Conservation (phyloP, 2,888 invertebrate genomes). For the Euspilapteryx auroguttella region DNA sequence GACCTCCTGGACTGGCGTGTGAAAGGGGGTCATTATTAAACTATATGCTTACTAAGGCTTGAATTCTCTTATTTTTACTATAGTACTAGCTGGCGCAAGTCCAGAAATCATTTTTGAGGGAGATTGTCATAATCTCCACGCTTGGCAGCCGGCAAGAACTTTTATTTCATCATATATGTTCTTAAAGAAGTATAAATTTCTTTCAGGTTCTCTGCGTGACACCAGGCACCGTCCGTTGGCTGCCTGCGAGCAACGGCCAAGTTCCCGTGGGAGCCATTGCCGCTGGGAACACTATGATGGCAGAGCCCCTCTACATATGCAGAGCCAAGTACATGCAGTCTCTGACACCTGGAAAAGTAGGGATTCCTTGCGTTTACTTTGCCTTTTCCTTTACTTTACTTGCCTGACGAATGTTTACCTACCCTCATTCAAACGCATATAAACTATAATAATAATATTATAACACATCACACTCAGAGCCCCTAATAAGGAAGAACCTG, state of each 20-base stretch:
- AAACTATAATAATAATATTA: too few species aligned
- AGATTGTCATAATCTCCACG: too few species aligned
- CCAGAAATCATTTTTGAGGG: background rate
- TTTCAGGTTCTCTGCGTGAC: slow-evolving; percentile 33
- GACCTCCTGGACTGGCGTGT: too few species aligned
- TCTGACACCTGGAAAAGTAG: slow-evolving; percentile 61
- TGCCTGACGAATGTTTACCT: background rate
- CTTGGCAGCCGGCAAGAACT: background rate
- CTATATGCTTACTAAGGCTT: too few species aligned
- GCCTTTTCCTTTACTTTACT: slow-evolving; percentile 9
- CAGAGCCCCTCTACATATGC: slow-evolving; percentile 55
- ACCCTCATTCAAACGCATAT: background rate
- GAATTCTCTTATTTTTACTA: background rate
- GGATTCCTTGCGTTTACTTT: slow-evolving; percentile 3
- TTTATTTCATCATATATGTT: background rate
- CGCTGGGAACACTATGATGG: slow-evolving; percentile 49
- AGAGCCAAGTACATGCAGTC: slow-evolving; percentile 49
- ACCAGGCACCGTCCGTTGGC: slow-evolving; percentile 37
- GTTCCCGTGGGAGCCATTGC: slow-evolving; percentile 53
- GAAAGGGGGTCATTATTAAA: too few species aligned
- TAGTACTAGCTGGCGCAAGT: background rate
- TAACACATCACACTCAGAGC: too few species aligned
- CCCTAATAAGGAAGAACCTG: too few species aligned
- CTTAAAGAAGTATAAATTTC: background rate
- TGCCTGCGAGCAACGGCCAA: slow-evolving; percentile 40